Base-by-base conservation (phyloP, 2,113 vertebrate species). In the Tetraodon nigroviridis region DNA sequence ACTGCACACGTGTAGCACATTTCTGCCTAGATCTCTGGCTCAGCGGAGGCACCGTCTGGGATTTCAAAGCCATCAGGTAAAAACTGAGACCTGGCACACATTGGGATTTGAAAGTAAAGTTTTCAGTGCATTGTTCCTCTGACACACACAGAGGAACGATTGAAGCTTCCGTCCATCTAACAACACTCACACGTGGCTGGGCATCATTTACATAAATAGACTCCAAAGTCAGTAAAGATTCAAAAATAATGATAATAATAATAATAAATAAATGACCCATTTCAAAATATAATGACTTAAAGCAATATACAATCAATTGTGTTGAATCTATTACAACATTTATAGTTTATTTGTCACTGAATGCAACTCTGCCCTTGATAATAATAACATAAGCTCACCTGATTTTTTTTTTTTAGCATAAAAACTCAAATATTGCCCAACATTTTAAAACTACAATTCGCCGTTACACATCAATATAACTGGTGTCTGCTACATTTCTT, bases 71-170 rank as follows among this genome's bases (percentile, higher is more conserved):
- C 8, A 37, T 12, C 32, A 12, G 11, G 32, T 37, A 37, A 10
- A 37, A 37, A 37, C 32, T 27, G 75, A 75, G 68, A 84, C 65
- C 44, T 19, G 5, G 81, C 73, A 72, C 73, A 78, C 83, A 78
- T 76, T 80, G 57, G 64, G 71, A 69, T 72, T 79, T 74, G 55
- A 62, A 76, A 76, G 64, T 40, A 29, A 27, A 37, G 32, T 37
- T 37, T 37, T 37, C 32, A 11, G 32, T 4, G 8, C 8, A 12
- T 37, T 37, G 32, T 37, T 10, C 32, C 29, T 32, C 29, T 32
- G 5, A 6, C 29, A 7, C 29, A 32, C 29, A 10, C 8, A 32
- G 8, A 7, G 5, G 2, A 32, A 32, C 5, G 29, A 32, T 32
- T 10, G 8, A 10, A 32, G 2, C 29, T 32, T 7, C 6, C 5